A percentile compares a stretch with the other conserved stretches of the same genome.
Evolutionary conservation across 2,113 vertebrate species (phyloP).

Genomic region (Taxidea taxus): DNA sequence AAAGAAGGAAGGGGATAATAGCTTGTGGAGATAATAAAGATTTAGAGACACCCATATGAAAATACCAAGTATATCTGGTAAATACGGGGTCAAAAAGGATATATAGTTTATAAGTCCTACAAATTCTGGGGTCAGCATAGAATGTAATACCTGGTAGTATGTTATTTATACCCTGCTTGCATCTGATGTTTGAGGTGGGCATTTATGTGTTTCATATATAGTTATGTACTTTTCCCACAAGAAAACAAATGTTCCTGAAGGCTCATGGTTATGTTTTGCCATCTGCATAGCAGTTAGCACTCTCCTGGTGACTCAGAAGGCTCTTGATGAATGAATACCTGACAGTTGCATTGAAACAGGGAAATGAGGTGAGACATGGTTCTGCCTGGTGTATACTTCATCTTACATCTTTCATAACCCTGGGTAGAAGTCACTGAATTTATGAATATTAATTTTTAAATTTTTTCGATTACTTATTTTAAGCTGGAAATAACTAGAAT

Average conservation of each 20-base stretch:
- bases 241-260: conserved; percentile 18
- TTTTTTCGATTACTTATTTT: conserved; percentile 48
- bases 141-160: neutral
- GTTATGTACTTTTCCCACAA: neutral
- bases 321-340: conserved; percentile 31
- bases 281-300: neutral
- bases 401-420: neutral
- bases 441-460: conserved; percentile 23
- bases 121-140: conserved; percentile 28
- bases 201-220: neutral
- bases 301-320: neutral
- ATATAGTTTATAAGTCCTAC: neutral
- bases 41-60: neutral
- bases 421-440: neutral
- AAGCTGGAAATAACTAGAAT: conserved; percentile 10
- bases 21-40: neutral
- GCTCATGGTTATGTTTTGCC: neutral
- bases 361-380: neutral
- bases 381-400: neutral
- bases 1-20: neutral
- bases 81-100: conserved; percentile 1
- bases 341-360: neutral
- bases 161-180: neutral
- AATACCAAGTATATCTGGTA: neutral
- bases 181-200: neutral